Evolutionary conservation across 2,888 invertebrate genomes (phyloP), one percentile per base, ranked within the genome.

Genomic region (Euzophera pinguis): DNA sequence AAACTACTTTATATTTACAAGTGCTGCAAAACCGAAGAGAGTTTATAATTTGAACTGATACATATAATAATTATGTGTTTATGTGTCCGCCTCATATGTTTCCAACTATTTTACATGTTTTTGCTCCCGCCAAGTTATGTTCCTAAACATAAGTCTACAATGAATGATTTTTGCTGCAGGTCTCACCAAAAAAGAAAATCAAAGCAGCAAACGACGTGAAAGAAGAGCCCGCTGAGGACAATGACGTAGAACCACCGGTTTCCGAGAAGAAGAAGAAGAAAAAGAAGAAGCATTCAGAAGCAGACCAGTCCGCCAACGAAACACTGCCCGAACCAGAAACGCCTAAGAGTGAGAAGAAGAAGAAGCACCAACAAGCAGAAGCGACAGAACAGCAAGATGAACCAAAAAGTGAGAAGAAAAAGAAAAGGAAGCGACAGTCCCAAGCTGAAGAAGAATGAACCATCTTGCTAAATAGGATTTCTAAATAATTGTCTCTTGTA

Each of bases 261-360:
- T 81, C 83, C 13, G 90, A 91, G 62, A 91, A 91, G 55, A 91
- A 91, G 64, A 84, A 84, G 59, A 91, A 90, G 64, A 91, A 91
- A 67, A 91, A 91, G 66, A 91, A 88, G 72, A 90, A 88, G 61
- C 91, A 91, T 58, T 85, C 84, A 22, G 83, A 85, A 50, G 64
- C 69, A 1, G 74, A 78, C 6, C 71, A 67, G 43, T 35, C 50
- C 27, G 43, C 35, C 7, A 27, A 17, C 17, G 51, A 43, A 0
- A 22, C 43, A 10, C 10, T 10, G 12, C 35, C 50, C 2, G 16
- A 34, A 4, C 3, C 10, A 4, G 50, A 51, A 0, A 37, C 43
- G 12, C 43, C 51, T 2, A 51, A 51, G 14, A 51, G 51, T 22
- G 51, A 42, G 62, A 65, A 53, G 57, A 70, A 50, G 58, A 58